Evolutionary conservation across 2,888 invertebrate genomes (phyloP), one percentile per base, ranked within the genome.

Genomic region (Epiblema foenella): DNA sequence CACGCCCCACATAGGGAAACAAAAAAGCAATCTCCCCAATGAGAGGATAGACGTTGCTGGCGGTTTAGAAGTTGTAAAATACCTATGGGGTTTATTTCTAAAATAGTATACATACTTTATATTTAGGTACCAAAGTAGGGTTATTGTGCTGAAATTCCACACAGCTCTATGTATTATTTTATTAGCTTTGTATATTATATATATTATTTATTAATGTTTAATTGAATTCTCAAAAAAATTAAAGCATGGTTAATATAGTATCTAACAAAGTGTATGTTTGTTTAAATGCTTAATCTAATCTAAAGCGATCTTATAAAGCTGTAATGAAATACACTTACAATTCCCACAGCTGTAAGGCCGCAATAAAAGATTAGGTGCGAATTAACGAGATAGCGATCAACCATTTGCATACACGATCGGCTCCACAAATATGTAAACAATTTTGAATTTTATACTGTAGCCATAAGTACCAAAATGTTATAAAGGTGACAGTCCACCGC

Each of bases 351-450:
- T 57, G 58, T 59, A 37, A 39, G 52, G 65, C 29, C 20, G 52
- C 33, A 54, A 56, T 66, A 51, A 71, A 59, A 62, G 56, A 67
- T 71, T 67, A 71, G 46, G 67, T 62, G 67, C 49, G 39, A 67
- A 71, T 71, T 71, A 62, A 67, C 49, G 49, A 49, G 66, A 66
- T 67, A 71, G 57, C 62, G 4, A 71, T 71, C 71, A 1, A 56
- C 24, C 63, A 62, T 66, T 71, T 62, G 66, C 56, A 66, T 71
- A 37, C 62, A 49, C 68, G 10, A 42, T n/a, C n/a, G n/a, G 46
- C 46, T 46, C n/a, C n/a, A 46, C 5, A 46, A 46, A 46, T 46
- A 46, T 1, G n/a, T 46, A 46, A 7, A 46, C 8, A 8, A 46
- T 46, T 46, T 46, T 46, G n/a, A 46, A n/a, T 46, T n/a, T 46